These are phyloP conservation scores for Pterois miles DNA, from an alignment of 2,797 vertebrate genomes.

Conservation along the genomic window DNA sequence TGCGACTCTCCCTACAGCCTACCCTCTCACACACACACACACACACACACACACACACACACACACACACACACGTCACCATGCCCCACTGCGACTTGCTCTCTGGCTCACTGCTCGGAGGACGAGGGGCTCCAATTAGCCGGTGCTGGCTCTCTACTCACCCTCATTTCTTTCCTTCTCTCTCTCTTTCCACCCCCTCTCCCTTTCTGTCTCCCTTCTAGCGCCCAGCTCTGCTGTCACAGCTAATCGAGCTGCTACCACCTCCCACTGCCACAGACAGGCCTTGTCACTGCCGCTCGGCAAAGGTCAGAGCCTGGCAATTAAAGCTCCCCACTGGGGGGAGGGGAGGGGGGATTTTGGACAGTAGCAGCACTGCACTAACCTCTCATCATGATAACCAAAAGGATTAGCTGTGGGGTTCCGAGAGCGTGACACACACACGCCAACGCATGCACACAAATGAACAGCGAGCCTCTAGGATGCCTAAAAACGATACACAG, in stretches of 20 bases:
- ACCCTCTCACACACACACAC: background rate
- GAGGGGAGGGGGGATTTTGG: slow-evolving; percentile 27
- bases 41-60: slow-evolving; percentile 24
- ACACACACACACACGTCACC: slow-evolving; percentile 21
- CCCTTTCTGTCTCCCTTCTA: slow-evolving; percentile 10
- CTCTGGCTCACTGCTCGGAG: slow-evolving; percentile 59
- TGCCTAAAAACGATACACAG: background rate
- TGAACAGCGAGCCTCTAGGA: slow-evolving; percentile 5
- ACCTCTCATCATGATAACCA: slow-evolving; percentile 73
- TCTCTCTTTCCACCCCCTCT: background rate
- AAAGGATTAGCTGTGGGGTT: slow-evolving; percentile 57
- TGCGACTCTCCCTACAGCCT: slow-evolving; percentile 24
- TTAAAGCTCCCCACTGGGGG: slow-evolving; percentile 82
- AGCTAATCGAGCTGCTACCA: slow-evolving; percentile 83
- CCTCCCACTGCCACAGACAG: slow-evolving; percentile 80
- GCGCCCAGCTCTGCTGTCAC: slow-evolving; percentile 68
- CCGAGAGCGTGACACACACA: slow-evolving; percentile 41
- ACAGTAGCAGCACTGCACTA: slow-evolving; percentile 58
- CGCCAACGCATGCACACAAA: slow-evolving; percentile 6
- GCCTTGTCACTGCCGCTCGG: slow-evolving; percentile 79
- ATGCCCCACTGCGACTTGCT: slow-evolving; percentile 48
- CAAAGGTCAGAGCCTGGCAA: slow-evolving; percentile 86
- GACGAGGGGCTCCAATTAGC: slow-evolving; percentile 74
- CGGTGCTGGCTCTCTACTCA: slow-evolving; percentile 32
- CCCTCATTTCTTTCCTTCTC: slow-evolving; percentile 17